phyloP scores from a whole-genome alignment of 2,113 vertebrate species.

The Perognathus longimembris region DNA sequence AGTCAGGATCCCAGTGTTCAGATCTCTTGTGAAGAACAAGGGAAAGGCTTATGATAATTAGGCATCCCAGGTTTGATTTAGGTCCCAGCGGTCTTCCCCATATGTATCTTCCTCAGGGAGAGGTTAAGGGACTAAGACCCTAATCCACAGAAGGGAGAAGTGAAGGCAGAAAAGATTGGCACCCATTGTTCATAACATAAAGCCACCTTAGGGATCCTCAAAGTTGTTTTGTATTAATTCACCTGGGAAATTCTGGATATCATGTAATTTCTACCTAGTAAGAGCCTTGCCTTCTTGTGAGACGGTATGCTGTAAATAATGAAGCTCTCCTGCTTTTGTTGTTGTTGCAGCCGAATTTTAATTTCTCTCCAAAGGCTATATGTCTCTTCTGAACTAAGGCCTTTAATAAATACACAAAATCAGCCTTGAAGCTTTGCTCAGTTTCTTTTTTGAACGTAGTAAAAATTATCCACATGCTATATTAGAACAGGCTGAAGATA shows the following conservation, averaged over 20 bases:
- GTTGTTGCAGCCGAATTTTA: conserved; percentile 14
- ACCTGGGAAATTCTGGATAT: not conserved
- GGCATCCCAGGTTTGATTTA: not conserved
- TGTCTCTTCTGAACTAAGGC: conserved; percentile 27
- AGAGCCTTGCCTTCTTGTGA: not conserved
- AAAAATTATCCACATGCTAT: conserved; percentile 8
- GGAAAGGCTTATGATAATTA: not conserved
- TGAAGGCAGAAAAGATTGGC: not conserved
- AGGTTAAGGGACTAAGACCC: not conserved
- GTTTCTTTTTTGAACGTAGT: not conserved
- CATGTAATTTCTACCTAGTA: not conserved
- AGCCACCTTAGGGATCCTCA: not conserved
- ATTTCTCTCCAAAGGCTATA: conserved; percentile 38
- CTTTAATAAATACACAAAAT: conserved; percentile 47
- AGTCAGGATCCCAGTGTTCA: not conserved
- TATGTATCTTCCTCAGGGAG: not conserved
- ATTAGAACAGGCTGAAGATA: not conserved
- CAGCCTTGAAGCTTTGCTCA: conserved; percentile 28
- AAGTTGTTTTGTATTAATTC: not conserved
- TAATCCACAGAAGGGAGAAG: not conserved
- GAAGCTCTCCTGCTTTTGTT: not conserved
- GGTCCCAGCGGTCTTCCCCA: not conserved
- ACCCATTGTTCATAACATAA: not conserved
- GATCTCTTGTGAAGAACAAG: not conserved
- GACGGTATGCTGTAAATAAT: not conserved